These are phyloP conservation scores for Dendrolimus houi DNA, from an alignment of 2,888 invertebrate genomes.

Conservation along the genomic window DNA sequence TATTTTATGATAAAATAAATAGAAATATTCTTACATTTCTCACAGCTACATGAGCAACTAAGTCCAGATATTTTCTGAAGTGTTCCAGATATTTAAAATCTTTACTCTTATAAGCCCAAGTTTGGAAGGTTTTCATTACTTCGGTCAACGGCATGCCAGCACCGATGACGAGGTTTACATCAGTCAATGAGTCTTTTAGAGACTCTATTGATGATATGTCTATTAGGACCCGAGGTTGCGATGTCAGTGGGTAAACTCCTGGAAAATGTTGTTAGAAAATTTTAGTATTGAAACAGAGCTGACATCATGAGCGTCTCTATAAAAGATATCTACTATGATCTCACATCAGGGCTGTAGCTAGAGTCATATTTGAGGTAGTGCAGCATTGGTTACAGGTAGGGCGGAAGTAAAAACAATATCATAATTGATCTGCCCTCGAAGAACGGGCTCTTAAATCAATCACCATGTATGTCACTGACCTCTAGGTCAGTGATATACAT, in stretches of 20 bases:
- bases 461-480: too few relatives aligned
- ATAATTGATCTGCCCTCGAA: too few relatives aligned
- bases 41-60: constrained; percentile 83
- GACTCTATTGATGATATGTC: constrained; percentile 78
- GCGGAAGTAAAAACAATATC: too few relatives aligned
- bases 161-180: constrained; percentile 71
- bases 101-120: constrained; percentile 40
- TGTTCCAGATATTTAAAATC: constrained; percentile 77
- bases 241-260: constrained; percentile 61
- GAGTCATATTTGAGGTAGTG: too few relatives aligned
- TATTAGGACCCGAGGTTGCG: constrained; percentile 69
- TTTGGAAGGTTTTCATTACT: constrained; percentile 63
- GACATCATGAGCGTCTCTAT: too few relatives aligned
- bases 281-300: too few relatives aligned
- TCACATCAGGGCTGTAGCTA: too few relatives aligned
- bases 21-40: constrained; percentile 78
- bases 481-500: too few relatives aligned
- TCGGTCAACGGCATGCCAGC: constrained; percentile 75
- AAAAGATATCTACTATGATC: too few relatives aligned
- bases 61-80: constrained; percentile 79
- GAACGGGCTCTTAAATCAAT: too few relatives aligned
- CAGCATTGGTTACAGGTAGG: too few relatives aligned
- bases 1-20: too few relatives aligned
- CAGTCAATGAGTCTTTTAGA: constrained; percentile 45
- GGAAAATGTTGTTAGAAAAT: constrained; percentile 11